Evolutionary conservation across 2,113 vertebrate species (phyloP), one percentile per base, ranked within the genome.

Genomic region (Nesogale talazaci): DNA sequence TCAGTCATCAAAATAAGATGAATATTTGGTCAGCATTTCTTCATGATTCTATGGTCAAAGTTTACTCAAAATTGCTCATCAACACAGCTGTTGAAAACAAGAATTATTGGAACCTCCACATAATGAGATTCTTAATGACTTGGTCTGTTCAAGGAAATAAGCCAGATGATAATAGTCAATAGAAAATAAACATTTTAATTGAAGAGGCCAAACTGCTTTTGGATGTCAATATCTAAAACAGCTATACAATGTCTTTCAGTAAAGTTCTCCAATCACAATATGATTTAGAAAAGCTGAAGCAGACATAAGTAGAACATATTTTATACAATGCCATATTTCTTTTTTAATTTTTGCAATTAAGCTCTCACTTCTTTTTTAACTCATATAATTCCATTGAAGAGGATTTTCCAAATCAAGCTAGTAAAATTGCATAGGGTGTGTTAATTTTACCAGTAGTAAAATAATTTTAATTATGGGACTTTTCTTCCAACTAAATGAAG

Each of bases 381-480:
- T 85, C 56, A 81, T 88, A 90, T 86, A 79, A 95, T 75, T 59
- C 86, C 63, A 76, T 80, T 86, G 25, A 81, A 67, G 56, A 67
- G 31, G 23, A 96, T 85, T 27, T 90, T 94, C 87, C 83, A 91
- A 96, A 91, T 94, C 72, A 92, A 94, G 65, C 38, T 89, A 42
- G 16, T 74, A 59, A 85, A 56, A 92, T 95, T 96, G 23, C 72
- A 96, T 86, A 1, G 3, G 72, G 1, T 88, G 67, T 25, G 94
- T 92, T 95, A 77, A 94, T 97, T 97, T 97, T 95, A 96, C 22
- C 38, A 92, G 31, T 17, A 85, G 59, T 95, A 96, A 97, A 94
- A 97, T 96, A 95, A 97, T 97, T 98, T 97, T 97, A 98, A 97
- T 97, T 96, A 96, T 96, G 95, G 16, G 34, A 91, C 69, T 94